A percentile compares a stretch with the other conserved stretches of the same genome.
Evolutionary conservation across 1,140 invertebrate species (phyloP).

Genomic region (Tetramorium simillimum): DNA sequence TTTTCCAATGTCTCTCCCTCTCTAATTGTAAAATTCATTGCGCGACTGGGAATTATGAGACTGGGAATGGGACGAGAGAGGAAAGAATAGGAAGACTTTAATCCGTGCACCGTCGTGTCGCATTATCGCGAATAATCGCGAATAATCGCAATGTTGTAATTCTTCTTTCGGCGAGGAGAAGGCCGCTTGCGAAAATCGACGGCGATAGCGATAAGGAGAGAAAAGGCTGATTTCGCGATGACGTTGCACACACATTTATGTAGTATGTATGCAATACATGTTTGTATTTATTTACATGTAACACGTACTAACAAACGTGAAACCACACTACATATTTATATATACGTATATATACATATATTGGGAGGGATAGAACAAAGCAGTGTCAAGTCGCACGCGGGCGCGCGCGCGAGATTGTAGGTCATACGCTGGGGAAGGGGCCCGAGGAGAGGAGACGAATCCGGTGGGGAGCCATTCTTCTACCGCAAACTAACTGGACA

Average conservation of each 20-base stretch:
- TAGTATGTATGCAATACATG: background rate
- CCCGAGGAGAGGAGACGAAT: constrained; percentile 60
- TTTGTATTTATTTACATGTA: background rate
- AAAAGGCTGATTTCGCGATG: background rate
- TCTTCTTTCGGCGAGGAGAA: background rate
- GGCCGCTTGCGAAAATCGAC: background rate
- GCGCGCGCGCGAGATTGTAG: constrained; percentile 29
- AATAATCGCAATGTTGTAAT: background rate
- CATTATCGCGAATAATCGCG: no score
- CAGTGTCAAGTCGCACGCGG: background rate
- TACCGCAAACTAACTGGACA: constrained; percentile 84
- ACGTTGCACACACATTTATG: background rate
- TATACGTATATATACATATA: background rate
- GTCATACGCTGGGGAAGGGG: constrained; percentile 44
- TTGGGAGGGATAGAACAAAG: constrained; percentile 22
- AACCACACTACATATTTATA: no score
- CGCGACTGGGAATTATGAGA: no score
- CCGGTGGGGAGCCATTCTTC: constrained; percentile 76
- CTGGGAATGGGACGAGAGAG: no score
- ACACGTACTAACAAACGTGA: no score
- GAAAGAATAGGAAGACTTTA: no score
- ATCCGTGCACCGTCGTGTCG: background rate
- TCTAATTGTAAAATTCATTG: no score
- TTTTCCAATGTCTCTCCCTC: background rate
- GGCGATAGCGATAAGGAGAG: background rate